phyloP scores from a whole-genome alignment of 2,888 invertebrate genomes.

The Neoaliturus tenellus region DNA sequence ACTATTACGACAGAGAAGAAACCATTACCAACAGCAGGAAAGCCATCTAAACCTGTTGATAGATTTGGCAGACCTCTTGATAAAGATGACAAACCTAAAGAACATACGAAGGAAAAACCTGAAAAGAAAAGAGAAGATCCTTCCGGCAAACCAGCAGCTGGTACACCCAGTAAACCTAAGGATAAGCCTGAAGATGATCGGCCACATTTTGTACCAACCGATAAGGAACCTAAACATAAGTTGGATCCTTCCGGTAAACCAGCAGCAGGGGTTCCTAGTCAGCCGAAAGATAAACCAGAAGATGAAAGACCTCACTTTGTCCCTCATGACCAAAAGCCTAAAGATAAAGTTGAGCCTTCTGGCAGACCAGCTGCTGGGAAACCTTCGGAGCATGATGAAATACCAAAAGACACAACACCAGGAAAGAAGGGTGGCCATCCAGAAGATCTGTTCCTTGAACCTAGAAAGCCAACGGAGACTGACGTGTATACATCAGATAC shows the following conservation, averaged over 20 bases:
- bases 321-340: not conserved
- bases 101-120: conserved; percentile 15
- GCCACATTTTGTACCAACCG: not conserved
- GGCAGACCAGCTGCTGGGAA: not conserved
- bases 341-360: conserved; percentile 26
- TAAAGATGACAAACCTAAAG: not conserved
- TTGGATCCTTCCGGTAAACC: not conserved
- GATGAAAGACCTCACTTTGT: not conserved
- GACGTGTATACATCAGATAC: not conserved
- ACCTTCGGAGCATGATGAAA: not conserved
- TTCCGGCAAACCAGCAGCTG: conserved; percentile 38
- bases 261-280: conserved; percentile 1
- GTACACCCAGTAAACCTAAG: conserved; percentile 31
- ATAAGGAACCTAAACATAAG: not conserved
- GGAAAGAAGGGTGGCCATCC: not conserved
- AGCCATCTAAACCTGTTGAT: conserved; percentile 46
- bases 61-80: conserved; percentile 12
- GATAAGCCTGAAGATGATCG: conserved; percentile 4
- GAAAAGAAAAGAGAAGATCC: conserved; percentile 37
- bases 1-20: not conserved
- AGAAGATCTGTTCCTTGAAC: conserved; percentile 14
- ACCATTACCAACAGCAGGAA: conserved; percentile 52
- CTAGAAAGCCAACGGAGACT: not conserved
- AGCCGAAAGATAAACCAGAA: conserved; percentile 11
- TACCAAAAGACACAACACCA: not conserved